Conservation (phyloP, 2,888 invertebrate species). For the Troglohyphantes excavatus region DNA sequence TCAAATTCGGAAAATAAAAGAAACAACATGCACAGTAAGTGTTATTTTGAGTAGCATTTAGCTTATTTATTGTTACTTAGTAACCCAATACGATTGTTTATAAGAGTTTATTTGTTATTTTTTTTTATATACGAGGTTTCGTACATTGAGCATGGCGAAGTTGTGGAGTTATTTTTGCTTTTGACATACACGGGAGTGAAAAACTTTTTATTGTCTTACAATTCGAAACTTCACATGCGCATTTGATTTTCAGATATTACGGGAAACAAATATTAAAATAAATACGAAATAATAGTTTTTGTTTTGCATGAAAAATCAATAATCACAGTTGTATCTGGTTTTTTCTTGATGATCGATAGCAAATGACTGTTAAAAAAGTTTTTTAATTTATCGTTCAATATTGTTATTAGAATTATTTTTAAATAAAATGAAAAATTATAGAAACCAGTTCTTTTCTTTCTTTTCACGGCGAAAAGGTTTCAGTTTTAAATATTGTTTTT, state of each 20-base stretch:
- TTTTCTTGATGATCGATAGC: too few relatives aligned
- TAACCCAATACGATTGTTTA: background rate
- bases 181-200: background rate
- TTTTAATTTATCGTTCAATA: too few relatives aligned
- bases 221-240: conserved; percentile 1
- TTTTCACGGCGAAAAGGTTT: too few relatives aligned
- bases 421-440: too few relatives aligned
- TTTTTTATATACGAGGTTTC: background rate
- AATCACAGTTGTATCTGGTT: too few relatives aligned
- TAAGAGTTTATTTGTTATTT: background rate
- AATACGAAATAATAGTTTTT: background rate
- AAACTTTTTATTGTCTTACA: background rate
- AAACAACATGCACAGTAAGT: background rate
- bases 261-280: background rate
- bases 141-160: background rate
- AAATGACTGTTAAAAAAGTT: too few relatives aligned
- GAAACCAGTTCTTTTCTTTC: too few relatives aligned
- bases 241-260: background rate
- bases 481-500: too few relatives aligned
- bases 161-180: conserved; percentile 5
- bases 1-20: conserved; percentile 3
- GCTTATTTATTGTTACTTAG: background rate
- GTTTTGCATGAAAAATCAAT: background rate
- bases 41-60: background rate
- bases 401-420: too few relatives aligned